Evolutionary conservation across 1,140 invertebrate genomes (phyloP).

Genomic region (Drosophila cardini): DNA sequence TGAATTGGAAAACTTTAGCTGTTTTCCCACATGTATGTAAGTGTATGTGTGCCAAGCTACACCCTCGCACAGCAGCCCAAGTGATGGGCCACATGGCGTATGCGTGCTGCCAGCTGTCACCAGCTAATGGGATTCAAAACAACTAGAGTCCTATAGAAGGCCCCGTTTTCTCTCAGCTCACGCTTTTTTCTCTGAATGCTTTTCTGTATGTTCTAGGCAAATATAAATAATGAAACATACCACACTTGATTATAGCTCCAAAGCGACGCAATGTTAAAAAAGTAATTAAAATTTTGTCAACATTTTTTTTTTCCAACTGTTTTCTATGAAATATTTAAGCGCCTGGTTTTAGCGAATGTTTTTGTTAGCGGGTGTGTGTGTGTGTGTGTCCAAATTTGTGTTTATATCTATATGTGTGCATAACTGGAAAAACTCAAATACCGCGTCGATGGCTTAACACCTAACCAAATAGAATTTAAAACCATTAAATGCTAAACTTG

Average conservation of each 20-base stretch:
- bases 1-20: constrained; percentile 34
- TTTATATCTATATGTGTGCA: constrained; percentile 4
- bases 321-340: constrained; percentile 17
- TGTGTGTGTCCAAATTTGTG: background rate
- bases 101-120: constrained; percentile 68
- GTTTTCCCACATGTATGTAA: constrained; percentile 3
- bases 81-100: constrained; percentile 77
- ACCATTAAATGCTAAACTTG: constrained; percentile 47
- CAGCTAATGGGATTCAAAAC: constrained; percentile 57
- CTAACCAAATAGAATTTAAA: constrained; percentile 50
- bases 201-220: constrained; percentile 58
- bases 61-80: constrained; percentile 72
- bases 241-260: constrained; percentile 71
- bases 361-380: constrained; percentile 12
- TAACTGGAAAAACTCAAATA: constrained; percentile 28
- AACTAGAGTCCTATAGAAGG: constrained; percentile 25
- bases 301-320: constrained; percentile 62
- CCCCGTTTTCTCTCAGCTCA: background rate
- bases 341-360: constrained; percentile 36
- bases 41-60: constrained; percentile 41
- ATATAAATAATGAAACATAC: constrained; percentile 78
- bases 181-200: constrained; percentile 16
- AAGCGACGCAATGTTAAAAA: constrained; percentile 64
- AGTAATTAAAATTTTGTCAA: constrained; percentile 82
- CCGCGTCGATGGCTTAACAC: constrained; percentile 18